Evolutionary conservation across 2,113 vertebrate genomes (phyloP).

Genomic region (Ameiurus melas): DNA sequence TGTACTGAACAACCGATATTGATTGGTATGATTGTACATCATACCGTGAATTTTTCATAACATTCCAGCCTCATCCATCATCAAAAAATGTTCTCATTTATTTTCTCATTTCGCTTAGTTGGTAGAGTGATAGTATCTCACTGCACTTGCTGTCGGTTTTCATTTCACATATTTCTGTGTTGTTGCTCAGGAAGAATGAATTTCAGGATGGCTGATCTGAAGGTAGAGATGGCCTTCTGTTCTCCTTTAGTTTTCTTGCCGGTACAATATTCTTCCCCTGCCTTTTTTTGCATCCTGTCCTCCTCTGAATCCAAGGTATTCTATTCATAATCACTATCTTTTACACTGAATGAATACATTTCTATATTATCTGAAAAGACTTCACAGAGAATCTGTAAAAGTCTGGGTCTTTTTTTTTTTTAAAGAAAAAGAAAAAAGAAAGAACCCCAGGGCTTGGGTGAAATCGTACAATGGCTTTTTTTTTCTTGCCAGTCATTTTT

Average conservation of each 20-base stretch:
- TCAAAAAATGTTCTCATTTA: conserved; percentile 16
- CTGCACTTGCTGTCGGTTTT: not conserved
- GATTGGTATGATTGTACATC: not conserved
- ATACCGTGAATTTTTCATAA: not conserved
- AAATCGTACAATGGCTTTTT: conserved; percentile 71
- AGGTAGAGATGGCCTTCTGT: conserved; percentile 51
- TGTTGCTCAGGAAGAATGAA: conserved; percentile 59
- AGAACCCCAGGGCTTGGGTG: conserved; percentile 67
- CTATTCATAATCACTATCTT: conserved; percentile 72
- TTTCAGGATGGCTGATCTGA: conserved; percentile 66
- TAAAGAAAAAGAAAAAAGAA: conserved; percentile 3
- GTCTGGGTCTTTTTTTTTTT: conserved; percentile 61
- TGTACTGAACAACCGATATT: not conserved
- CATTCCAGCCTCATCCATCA: not conserved
- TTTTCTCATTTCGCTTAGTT: conserved; percentile 22
- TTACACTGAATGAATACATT: conserved; percentile 55
- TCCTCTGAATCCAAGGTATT: conserved; percentile 71
- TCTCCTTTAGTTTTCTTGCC: conserved; percentile 69
- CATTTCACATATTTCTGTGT: conserved; percentile 50
- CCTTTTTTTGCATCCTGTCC: conserved; percentile 55
- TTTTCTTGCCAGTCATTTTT: conserved; percentile 67
- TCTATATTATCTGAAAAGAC: conserved; percentile 69
- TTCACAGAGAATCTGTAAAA: conserved; percentile 70
- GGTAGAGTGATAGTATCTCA: not conserved
- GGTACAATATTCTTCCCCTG: conserved; percentile 63